Evolutionary conservation across 2,888 invertebrate species (phyloP).

Genomic region (Apodemia mormo): DNA sequence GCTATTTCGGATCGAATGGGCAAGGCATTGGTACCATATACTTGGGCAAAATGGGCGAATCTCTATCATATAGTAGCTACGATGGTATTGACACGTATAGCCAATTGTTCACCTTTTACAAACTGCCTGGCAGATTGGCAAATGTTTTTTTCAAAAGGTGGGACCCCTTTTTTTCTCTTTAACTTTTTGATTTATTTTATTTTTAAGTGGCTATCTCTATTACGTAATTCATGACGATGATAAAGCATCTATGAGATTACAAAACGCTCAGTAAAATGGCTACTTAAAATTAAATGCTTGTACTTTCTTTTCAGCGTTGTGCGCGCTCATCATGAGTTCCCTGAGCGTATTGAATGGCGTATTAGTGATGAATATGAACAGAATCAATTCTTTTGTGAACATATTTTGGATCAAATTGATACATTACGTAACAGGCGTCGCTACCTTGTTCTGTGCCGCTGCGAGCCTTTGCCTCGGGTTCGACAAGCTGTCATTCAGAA

Average conservation of each 20-base stretch:
- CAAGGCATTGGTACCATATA: too few species aligned
- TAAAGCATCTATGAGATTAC: neutral
- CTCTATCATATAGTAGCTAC: too few species aligned
- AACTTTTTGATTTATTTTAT: neutral
- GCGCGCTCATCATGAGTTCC: slow-evolving; percentile 43
- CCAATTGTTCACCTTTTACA: too few species aligned
- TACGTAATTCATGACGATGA: neutral
- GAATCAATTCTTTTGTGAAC: slow-evolving; percentile 34
- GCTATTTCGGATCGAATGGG: too few species aligned
- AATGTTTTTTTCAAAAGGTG: too few species aligned
- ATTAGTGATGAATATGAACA: slow-evolving; percentile 40
- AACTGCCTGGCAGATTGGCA: too few species aligned
- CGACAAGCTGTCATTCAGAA: slow-evolving; percentile 42
- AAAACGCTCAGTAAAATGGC: slow-evolving; percentile 23
- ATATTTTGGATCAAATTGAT: slow-evolving; percentile 40
- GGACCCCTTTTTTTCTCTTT: too few species aligned
- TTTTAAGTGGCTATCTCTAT: neutral
- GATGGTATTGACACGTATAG: too few species aligned
- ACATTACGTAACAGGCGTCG: slow-evolving; percentile 47
- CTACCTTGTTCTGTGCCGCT: slow-evolving; percentile 44
- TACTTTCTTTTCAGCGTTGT: slow-evolving; percentile 46
- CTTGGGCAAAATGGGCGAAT: too few species aligned
- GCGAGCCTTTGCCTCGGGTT: slow-evolving; percentile 47
- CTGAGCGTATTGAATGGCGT: slow-evolving; percentile 45
- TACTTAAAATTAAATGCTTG: slow-evolving; percentile 29